These are phyloP conservation scores for Centropus bengalensis DNA, from an alignment of 2,113 vertebrate species.

Conservation along the genomic window DNA sequence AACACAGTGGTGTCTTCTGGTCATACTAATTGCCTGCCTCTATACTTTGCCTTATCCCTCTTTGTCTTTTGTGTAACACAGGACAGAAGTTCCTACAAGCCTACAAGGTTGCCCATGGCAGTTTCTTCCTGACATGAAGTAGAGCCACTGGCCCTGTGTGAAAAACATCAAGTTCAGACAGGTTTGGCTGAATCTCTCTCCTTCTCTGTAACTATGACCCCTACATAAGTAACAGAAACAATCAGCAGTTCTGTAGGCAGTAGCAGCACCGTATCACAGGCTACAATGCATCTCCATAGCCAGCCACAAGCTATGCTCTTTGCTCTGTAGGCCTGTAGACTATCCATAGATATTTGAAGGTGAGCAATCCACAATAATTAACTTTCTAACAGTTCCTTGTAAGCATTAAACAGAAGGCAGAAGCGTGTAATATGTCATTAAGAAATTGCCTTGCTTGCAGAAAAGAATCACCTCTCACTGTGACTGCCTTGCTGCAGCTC, in stretches of 20 bases:
- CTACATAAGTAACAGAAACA: neutral
- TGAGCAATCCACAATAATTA: neutral
- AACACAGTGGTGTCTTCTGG: neutral
- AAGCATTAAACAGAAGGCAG: neutral
- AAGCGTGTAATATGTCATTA: fast-evolving
- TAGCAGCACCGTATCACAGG: fast-evolving
- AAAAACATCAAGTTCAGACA: neutral
- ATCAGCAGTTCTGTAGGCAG: neutral
- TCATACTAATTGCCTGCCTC: neutral
- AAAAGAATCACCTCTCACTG: neutral
- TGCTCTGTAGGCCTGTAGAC: neutral
- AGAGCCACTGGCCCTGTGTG: neutral
- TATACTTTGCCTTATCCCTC: neutral
- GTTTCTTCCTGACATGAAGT: neutral
- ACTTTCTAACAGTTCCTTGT: neutral
- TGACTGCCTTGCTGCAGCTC: neutral
- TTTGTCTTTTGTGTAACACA: neutral
- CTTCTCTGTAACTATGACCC: neutral
- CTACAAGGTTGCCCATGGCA: fast-evolving
- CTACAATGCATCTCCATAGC: too few species aligned
- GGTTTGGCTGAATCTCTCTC: neutral
- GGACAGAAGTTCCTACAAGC: neutral
- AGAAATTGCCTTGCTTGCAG: neutral
- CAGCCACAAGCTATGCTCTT: too few species aligned
- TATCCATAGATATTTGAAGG: fast-evolving